A percentile compares a stretch with the other conserved stretches of the same genome.
Conservation (phyloP, 2,113 vertebrate genomes). For the Siphamia tubifer region DNA sequence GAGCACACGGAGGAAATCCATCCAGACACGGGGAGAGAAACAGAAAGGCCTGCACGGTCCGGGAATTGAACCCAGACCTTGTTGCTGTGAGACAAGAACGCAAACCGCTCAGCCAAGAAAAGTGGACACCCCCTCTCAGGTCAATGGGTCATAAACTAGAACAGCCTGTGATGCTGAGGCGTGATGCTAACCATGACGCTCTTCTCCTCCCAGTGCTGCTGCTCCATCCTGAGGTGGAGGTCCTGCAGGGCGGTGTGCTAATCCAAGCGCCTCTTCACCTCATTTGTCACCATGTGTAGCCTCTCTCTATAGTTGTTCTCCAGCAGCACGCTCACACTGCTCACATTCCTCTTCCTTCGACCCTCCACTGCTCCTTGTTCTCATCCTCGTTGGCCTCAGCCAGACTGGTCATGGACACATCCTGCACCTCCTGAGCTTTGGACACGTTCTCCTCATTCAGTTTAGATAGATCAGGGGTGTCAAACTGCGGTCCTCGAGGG, state of each 20-base stretch:
- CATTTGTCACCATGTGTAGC: conserved; percentile 85
- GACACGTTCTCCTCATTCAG: conserved; percentile 90
- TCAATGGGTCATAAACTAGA: conserved; percentile 16
- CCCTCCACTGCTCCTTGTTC: conserved; percentile 92
- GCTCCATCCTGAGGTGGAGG: conserved; percentile 85
- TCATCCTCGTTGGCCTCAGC: conserved; percentile 82
- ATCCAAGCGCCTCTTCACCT: conserved; percentile 94
- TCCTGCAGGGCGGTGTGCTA: conserved; percentile 91
- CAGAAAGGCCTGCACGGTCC: too few species aligned
- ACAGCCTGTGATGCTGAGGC: conserved; percentile 82
- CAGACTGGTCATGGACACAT: conserved; percentile 63
- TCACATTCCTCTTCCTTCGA: conserved; percentile 84
- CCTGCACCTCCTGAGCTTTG: conserved; percentile 79
- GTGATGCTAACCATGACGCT: conserved; percentile 90
- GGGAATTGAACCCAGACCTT: too few species aligned
- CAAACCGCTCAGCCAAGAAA: too few species aligned
- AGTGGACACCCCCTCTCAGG: conserved; percentile 40
- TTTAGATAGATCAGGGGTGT: too few species aligned
- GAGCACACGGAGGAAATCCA: too few species aligned
- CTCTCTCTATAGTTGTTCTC: conserved; percentile 91
- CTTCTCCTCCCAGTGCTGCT: conserved; percentile 95
- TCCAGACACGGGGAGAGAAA: too few species aligned
- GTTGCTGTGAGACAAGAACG: too few species aligned
- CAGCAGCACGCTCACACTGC: conserved; percentile 89
- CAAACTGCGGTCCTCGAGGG: too few species aligned